These are phyloP conservation scores for Palaemon carinicauda DNA, from an alignment of 1,140 invertebrate genomes.

Conservation along the genomic window DNA sequence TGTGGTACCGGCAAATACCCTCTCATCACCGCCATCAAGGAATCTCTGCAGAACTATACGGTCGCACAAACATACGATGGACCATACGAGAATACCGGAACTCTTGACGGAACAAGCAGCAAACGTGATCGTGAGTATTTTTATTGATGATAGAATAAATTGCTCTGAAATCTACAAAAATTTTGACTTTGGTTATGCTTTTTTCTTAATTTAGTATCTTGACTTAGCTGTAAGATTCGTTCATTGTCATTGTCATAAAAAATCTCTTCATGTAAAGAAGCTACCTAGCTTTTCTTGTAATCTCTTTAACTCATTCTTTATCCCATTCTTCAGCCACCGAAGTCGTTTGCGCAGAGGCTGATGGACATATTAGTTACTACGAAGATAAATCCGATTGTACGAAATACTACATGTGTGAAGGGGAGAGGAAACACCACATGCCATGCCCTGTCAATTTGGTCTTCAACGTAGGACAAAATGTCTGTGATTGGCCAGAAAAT, in stretches of 20 bases:
- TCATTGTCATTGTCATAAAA: no score
- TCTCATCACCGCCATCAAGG: slow-evolving; percentile 84
- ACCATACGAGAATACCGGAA: slow-evolving; percentile 76
- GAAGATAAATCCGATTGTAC: slow-evolving; percentile 89
- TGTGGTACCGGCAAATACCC: slow-evolving; percentile 93
- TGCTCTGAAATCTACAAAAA: no score
- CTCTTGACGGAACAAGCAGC: slow-evolving; percentile 67
- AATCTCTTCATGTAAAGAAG: neutral
- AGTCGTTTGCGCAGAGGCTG: slow-evolving; percentile 89
- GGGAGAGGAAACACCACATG: slow-evolving; percentile 92
- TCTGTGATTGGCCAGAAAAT: slow-evolving; percentile 96
- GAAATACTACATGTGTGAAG: slow-evolving; percentile 95
- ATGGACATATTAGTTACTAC: slow-evolving; percentile 93
- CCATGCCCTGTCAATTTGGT: slow-evolving; percentile 94
- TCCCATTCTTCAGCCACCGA: slow-evolving; percentile 75
- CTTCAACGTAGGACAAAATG: slow-evolving; percentile 75
- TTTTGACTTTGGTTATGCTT: no score
- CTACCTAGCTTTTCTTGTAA: neutral
- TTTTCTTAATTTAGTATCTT: no score
- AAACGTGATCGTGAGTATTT: slow-evolving; percentile 73
- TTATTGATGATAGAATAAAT: no score
- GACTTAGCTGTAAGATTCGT: no score
- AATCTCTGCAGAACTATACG: slow-evolving; percentile 83
- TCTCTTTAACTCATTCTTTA: neutral
- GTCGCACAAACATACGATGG: slow-evolving; percentile 87